Percentiles rank a stretch among this genome's conserved stretches.
phyloP scores from a whole-genome alignment of 2,888 invertebrate genomes.

The Pollenia griseotomentosa region DNA sequence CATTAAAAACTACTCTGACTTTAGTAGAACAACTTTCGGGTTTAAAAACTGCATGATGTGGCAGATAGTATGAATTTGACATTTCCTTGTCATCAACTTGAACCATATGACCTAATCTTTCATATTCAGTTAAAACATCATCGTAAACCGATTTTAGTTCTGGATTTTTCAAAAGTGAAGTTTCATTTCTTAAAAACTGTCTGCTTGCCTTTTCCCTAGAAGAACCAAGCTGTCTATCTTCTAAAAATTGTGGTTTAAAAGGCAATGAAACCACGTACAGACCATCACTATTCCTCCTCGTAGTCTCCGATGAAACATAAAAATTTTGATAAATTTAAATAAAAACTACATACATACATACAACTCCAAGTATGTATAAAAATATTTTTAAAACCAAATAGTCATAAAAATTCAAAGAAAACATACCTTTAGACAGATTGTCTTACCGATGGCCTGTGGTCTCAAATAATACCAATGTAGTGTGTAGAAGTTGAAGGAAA shows the following conservation, averaged over 20 bases:
- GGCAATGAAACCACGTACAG: neutral
- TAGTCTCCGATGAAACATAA: no score
- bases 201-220: neutral
- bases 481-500: no score
- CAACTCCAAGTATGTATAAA: no score
- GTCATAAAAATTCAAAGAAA: no score
- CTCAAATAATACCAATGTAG: no score
- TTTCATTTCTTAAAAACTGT: slow-evolving; percentile 5
- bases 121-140: neutral
- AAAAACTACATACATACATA: no score
- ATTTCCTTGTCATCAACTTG: neutral
- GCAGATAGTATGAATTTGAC: neutral
- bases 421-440: no score
- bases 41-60: slow-evolving; percentile 37
- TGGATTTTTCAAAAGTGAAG: neutral
- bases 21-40: slow-evolving; percentile 27
- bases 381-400: no score
- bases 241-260: slow-evolving; percentile 23
- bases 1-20: slow-evolving; percentile 34
- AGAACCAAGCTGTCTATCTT: neutral
- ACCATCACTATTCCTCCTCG: no score
- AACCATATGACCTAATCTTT: neutral
- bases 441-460: no score
- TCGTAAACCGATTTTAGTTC: neutral
- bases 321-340: no score